Evolutionary conservation across 2,113 vertebrate species (phyloP).

Genomic region (zebrafish (Danio rerio)): GRCz12tu NC_133196.1:18877501-18878000

Average conservation of each 20-base stretch:
- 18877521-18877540: neutral
- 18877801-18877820: neutral
- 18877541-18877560: too few relatives aligned
- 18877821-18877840: neutral
- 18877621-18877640: neutral
- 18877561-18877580: too few relatives aligned
- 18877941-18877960: neutral
- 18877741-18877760: neutral
- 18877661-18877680: neutral
- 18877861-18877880: neutral
- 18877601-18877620: conserved; percentile 16
- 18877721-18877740: too few relatives aligned
- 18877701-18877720: too few relatives aligned
- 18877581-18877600: too few relatives aligned
- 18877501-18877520: neutral
- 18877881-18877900: neutral
- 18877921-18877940: neutral
- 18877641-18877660: neutral
- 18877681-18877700: neutral
- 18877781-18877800: neutral
- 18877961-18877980: conserved; percentile 6
- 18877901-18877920: too few relatives aligned
- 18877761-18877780: neutral
- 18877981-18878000: neutral
- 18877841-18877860: neutral